A percentile compares a stretch with the other conserved stretches of the same genome.
Evolutionary conservation across 23 tunicate genomes (phyloP).

Genomic region (Phallusia fumigata): DNA sequence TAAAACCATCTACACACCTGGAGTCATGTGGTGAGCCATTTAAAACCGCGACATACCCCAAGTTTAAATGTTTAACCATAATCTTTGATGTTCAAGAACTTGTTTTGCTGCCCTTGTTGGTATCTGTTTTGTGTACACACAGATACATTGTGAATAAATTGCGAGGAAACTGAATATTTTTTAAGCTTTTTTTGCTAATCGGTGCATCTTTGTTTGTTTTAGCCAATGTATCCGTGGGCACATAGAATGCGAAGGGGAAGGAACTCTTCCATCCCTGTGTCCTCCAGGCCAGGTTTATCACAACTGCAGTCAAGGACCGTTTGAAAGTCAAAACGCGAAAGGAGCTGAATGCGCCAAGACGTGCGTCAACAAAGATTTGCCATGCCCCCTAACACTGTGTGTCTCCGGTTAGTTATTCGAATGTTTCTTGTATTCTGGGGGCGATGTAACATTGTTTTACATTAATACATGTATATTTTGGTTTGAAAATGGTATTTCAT

Average conservation of each 20-base stretch:
- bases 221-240: slow-evolving; percentile 55
- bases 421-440: too few species aligned
- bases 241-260: slow-evolving; percentile 58
- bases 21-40: slow-evolving; percentile 47
- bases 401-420: slow-evolving; percentile 44
- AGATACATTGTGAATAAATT: too few species aligned
- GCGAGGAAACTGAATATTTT: not conserved
- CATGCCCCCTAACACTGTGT: slow-evolving; percentile 48
- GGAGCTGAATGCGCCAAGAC: slow-evolving; percentile 63
- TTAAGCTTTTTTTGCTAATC: too few species aligned
- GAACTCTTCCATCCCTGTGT: slow-evolving; percentile 54
- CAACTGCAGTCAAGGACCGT: slow-evolving; percentile 28
- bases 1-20: slow-evolving; percentile 39
- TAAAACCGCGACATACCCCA: too few species aligned
- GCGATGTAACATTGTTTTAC: too few species aligned
- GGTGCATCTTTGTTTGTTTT: not conserved
- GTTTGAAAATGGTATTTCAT: too few species aligned
- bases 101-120: too few species aligned
- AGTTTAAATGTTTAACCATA: too few species aligned
- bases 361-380: slow-evolving; percentile 58
- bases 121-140: too few species aligned
- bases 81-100: too few species aligned
- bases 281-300: slow-evolving; percentile 50
- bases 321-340: not conserved
- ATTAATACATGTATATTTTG: too few species aligned